These are phyloP conservation scores for Cyanoramphus novaezelandiae DNA, from an alignment of 2,113 vertebrate genomes.

Conservation along the genomic window DNA sequence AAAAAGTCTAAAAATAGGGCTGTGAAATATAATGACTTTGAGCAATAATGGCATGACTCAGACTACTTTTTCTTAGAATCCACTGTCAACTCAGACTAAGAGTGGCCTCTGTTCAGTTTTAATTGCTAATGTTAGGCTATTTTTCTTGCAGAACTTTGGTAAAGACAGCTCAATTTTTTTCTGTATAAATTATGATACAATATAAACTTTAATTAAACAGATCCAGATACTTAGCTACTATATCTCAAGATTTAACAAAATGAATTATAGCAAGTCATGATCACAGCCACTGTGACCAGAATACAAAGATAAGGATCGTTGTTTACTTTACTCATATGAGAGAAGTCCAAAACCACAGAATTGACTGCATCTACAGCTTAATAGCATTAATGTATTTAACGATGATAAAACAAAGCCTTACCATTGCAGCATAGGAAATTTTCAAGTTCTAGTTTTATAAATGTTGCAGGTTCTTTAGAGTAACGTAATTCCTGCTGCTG, in stretches of 20 bases:
- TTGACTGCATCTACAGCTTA: not conserved
- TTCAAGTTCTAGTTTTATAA: not conserved
- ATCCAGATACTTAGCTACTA: not conserved
- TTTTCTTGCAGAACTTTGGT: constrained; percentile 14
- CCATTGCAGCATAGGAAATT: not conserved
- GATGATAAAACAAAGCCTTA: not conserved
- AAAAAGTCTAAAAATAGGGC: constrained; percentile 36
- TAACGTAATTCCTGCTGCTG: not conserved
- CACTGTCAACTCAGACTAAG: constrained; percentile 1
- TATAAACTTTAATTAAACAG: not conserved
- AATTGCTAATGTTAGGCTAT: constrained; percentile 29
- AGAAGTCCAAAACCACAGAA: not conserved
- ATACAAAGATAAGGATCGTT: not conserved
- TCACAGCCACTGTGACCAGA: not conserved
- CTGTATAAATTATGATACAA: not conserved
- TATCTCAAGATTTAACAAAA: not conserved
- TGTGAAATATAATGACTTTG: constrained; percentile 45
- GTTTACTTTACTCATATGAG: not conserved
- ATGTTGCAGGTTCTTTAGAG: not conserved
- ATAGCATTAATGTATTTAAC: not conserved
- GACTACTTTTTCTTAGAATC: constrained; percentile 24
- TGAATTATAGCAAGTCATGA: not conserved
- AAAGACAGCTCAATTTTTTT: constrained; percentile 16
- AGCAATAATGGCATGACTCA: constrained; percentile 45
- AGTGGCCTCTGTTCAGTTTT: constrained; percentile 25